Conservation (phyloP, 2,113 vertebrate genomes). For the Pollachius pollachius region DNA sequence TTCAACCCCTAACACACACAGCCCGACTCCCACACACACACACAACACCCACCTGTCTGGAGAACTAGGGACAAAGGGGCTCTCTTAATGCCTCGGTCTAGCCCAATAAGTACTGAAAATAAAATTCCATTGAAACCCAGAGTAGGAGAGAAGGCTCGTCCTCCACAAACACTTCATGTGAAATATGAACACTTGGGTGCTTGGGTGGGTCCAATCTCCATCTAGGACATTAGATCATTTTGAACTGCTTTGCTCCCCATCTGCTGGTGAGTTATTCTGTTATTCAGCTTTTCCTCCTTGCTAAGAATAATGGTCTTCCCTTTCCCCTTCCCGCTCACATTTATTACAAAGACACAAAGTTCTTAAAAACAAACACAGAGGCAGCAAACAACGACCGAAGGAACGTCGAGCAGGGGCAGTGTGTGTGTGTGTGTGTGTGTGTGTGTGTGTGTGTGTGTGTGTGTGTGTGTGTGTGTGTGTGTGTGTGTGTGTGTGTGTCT, state of each 20-base stretch:
- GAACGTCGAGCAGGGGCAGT: not conserved
- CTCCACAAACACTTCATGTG: constrained; percentile 15
- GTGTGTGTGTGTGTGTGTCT: not conserved
- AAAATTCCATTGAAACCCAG: constrained; percentile 31
- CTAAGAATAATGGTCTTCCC: constrained; percentile 22
- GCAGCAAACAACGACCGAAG: too few relatives aligned
- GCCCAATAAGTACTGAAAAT: constrained; percentile 21
- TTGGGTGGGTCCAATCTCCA: not conserved
- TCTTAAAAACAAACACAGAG: too few relatives aligned
- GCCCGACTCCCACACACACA: too few relatives aligned
- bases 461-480: constrained; percentile 1
- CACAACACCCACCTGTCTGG: too few relatives aligned
- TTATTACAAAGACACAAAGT: constrained; percentile 33
- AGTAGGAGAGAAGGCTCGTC: constrained; percentile 6
- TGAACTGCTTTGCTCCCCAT: constrained; percentile 1
- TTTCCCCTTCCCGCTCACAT: constrained; percentile 21
- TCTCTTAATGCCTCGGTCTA: constrained; percentile 25
- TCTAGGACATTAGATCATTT: not conserved
- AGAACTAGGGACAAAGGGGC: not conserved
- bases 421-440: not conserved
- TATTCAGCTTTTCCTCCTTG: constrained; percentile 3
- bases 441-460: constrained; percentile 1
- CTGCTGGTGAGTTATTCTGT: constrained; percentile 7
- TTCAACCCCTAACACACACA: too few relatives aligned
- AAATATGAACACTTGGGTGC: constrained; percentile 17